These are phyloP conservation scores for Enteromius treurensis DNA, from an alignment of 2,797 vertebrate species.

Conservation along the genomic window DNA sequence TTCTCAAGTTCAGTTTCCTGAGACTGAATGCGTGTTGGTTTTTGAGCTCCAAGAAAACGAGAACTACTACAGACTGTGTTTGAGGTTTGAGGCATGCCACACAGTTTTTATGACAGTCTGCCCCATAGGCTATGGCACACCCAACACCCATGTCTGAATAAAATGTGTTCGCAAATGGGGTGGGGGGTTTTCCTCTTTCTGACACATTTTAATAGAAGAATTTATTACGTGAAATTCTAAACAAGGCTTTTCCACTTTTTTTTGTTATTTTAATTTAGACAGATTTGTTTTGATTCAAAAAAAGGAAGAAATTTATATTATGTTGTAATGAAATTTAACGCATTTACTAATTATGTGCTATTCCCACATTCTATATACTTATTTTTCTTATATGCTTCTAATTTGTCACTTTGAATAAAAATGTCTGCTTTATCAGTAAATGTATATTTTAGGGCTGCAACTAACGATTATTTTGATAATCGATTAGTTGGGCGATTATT, in stretches of 20 bases:
- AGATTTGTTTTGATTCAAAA: no score
- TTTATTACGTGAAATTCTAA: neutral
- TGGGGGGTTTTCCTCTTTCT: slow-evolving; percentile 25
- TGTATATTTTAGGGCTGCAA: no score
- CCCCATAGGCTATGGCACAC: slow-evolving; percentile 32
- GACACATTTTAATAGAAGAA: neutral
- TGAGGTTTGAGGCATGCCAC: slow-evolving; percentile 50
- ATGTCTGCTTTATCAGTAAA: no score
- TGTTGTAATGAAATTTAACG: no score
- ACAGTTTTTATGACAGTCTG: slow-evolving; percentile 50
- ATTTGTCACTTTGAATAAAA: no score
- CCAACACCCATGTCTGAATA: slow-evolving; percentile 32
- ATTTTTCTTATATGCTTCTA: no score
- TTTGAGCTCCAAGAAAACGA: slow-evolving; percentile 12
- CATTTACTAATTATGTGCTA: no score
- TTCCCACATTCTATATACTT: no score
- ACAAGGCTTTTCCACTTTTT: neutral
- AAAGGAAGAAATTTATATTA: no score
- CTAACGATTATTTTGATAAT: no score
- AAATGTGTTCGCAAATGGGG: slow-evolving; percentile 41
- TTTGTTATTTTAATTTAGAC: no score
- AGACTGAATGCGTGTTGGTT: neutral
- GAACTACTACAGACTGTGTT: neutral
- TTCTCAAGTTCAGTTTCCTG: slow-evolving; percentile 56
- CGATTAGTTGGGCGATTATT: no score